Evolutionary conservation across 2,113 vertebrate genomes (phyloP), one percentile per base, ranked within the genome.

Genomic region (Sebastes schlegelii): DNA sequence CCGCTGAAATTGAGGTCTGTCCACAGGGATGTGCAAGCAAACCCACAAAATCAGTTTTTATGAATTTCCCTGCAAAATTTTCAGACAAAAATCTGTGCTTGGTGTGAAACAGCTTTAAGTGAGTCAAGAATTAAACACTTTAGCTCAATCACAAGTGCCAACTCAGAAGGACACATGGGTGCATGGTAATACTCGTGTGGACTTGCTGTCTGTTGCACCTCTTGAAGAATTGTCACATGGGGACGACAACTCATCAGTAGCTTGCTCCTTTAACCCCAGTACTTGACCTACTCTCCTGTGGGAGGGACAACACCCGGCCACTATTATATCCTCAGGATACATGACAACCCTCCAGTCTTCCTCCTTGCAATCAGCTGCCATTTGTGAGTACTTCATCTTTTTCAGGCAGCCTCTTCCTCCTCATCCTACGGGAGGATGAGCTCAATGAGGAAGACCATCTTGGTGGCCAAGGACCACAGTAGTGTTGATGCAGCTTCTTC

Each of bases 291-390:
- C 26, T 52, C 14, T 55, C 63, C 54, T 21, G 3, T 43, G 46
- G 42, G 43, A 48, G 26, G 8, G 54, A 45, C 48, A 81, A 40
- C 77, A 57, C 65, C 70, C 70, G 23, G 54, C 16, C 58, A 55
- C 62, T 62, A 58, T 77, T 70, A 57, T 72, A 57, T 72, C 43
- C 11, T 49, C 72, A 69, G 54, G 55, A 74, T 73, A 54, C 4
- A 2, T 54, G 74, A 69, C 68, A 74, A 63, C 58, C 5, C n/a
- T 67, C 54, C 55, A 52, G 19, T n/a, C 19, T 11, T 17, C 49
- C 65, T 67, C 16, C 65, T 72, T 61, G 21, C 43, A 79, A 60
- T 77, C 77, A 79, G n/a, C 63, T 68, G n/a, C 67, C 8, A 74
- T 8, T 55, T 71, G 8, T 55, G 14, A 83, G 19, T 42, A 48